Evolutionary conservation across 2,888 invertebrate species (phyloP), one percentile per base, ranked within the genome.

Genomic region (Eristalis arbustorum): DNA sequence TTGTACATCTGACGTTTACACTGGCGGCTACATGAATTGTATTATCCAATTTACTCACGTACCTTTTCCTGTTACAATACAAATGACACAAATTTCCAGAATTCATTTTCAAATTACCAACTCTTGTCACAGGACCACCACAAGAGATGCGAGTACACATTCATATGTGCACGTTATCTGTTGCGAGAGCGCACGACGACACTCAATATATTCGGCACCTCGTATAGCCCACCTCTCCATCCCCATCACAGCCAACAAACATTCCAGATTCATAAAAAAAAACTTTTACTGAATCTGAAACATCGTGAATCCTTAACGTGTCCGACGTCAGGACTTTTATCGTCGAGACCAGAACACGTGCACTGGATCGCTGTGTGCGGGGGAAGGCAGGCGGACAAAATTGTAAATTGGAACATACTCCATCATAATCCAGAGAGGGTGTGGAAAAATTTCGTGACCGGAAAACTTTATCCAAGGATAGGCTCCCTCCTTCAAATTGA

Each of bases 381-480:
- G 62, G n/a, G n/a, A n/a, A n/a, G n/a, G n/a, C n/a, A n/a, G n/a
- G 49, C 66, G 5, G 49, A 49, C n/a, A 62, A 76, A 68, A 62
- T 68, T 76, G 61, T 76, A 68, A 68, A 76, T 76, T 68, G 76
- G 49, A 76, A 76, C 68, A 76, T 76, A 49, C 68, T 76, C 59
- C 61, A 76, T 76, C 76, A 76, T 76, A 76, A 76, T 76, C 68
- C 68, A 76, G 68, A n/a, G 76, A 49, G 61, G 49, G 62, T 56
- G 61, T 49, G 68, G 68, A 62, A 62, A n/a, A 25, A 68, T 68
- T 76, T 56, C 76, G 76, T 76, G 76, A 76, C 76, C 68, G 68
- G 76, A 76, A 76, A 76, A 68, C 68, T 68, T 76, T 76, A 76
- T 76, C 68, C 23, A 67, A 42, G 28, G 68, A 49, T 56, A 62